phyloP scores from a whole-genome alignment of 2,797 vertebrate species.

The Phataginus tricuspis region DNA sequence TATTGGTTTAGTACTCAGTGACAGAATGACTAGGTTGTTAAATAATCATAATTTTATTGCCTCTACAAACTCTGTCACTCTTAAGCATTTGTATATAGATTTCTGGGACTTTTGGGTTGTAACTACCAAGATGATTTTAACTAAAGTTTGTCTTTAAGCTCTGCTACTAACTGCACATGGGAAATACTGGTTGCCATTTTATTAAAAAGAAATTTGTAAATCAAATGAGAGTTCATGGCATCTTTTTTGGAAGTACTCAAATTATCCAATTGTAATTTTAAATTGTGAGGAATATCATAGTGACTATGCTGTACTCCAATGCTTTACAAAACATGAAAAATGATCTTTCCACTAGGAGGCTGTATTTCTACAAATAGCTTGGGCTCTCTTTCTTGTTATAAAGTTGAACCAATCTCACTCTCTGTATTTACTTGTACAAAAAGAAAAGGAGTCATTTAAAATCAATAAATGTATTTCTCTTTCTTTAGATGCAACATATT shows the following conservation, averaged over 20 bases:
- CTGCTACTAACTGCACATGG: neutral
- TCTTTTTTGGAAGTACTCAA: neutral
- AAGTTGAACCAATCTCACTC: neutral
- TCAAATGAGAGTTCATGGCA: neutral
- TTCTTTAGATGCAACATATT: neutral
- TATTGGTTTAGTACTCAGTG: slow-evolving; percentile 17
- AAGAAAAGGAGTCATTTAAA: neutral
- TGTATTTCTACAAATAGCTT: neutral
- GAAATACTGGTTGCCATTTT: slow-evolving; percentile 22
- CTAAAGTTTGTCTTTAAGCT: slow-evolving; percentile 7
- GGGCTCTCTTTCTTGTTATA: neutral
- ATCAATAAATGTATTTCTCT: neutral
- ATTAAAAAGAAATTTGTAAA: slow-evolving; percentile 32
- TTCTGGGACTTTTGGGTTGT: neutral
- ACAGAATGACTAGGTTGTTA: slow-evolving; percentile 15
- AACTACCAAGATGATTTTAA: neutral
- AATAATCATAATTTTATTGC: neutral
- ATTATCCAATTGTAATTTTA: slow-evolving; percentile 35
- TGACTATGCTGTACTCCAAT: neutral
- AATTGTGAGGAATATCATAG: neutral
- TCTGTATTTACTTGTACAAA: neutral
- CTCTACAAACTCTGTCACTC: neutral
- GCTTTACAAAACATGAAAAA: slow-evolving; percentile 18
- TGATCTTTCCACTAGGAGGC: neutral
- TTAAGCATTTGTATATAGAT: neutral